A percentile compares a stretch with the other conserved stretches of the same genome.
phyloP scores from a whole-genome alignment of 2,888 invertebrate species.

The Microctonus aethiopoides region DNA sequence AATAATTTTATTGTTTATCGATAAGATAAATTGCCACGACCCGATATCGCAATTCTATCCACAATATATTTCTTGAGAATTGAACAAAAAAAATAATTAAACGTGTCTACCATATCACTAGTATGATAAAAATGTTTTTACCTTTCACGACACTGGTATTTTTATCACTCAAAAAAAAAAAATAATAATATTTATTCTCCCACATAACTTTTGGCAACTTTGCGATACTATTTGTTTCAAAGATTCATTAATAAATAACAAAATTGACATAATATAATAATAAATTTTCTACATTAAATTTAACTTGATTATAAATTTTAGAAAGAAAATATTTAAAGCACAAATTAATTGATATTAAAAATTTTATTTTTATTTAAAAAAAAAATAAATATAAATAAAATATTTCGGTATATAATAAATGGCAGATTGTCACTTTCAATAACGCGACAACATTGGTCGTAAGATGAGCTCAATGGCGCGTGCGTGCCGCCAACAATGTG shows the following conservation, averaged over 20 bases:
- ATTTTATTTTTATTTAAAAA: no score
- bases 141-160: neutral
- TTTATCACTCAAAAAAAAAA: neutral
- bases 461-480: constrained; percentile 49
- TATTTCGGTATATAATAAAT: neutral
- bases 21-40: constrained; percentile 4
- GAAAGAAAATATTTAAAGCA: no score
- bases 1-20: neutral
- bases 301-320: no score
- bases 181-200: neutral
- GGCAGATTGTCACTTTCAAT: neutral
- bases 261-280: neutral
- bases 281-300: neutral
- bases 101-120: no score
- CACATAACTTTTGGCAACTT: neutral
- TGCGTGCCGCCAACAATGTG: constrained; percentile 58
- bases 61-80: no score
- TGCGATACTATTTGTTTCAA: neutral
- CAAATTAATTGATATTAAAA: no score
- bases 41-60: neutral
- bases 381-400: neutral
- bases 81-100: no score
- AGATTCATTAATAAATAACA: neutral
- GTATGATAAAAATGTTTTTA: neutral
- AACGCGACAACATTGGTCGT: constrained; percentile 30